Evolutionary conservation across 1,140 invertebrate genomes (phyloP).

Genomic region (Pogonus chalceus): DNA sequence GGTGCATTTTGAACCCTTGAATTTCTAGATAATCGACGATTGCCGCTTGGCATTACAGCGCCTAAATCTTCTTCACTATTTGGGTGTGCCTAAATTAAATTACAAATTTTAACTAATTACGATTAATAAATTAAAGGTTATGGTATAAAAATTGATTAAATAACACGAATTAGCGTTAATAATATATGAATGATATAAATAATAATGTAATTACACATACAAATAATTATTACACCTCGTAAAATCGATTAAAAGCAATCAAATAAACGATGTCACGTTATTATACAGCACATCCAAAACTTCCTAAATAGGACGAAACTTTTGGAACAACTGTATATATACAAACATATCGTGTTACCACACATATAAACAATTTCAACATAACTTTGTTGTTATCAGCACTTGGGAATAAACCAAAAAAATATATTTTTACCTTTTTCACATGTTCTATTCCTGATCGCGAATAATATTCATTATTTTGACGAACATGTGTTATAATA

Average conservation of each 20-base stretch:
- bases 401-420: background rate
- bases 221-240: background rate
- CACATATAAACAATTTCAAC: no score
- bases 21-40: slow-evolving; percentile 20
- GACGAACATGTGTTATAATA: background rate
- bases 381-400: slow-evolving; percentile 2
- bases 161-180: background rate
- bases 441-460: background rate
- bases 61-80: background rate
- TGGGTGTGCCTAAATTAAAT: background rate
- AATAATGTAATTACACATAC: no score
- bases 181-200: background rate
- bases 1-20: slow-evolving; percentile 7
- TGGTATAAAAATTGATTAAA: no score
- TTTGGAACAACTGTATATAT: background rate
- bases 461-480: background rate
- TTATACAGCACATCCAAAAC: background rate
- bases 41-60: slow-evolving; percentile 20
- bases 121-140: no score
- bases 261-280: slow-evolving; percentile 2
- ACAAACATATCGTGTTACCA: background rate
- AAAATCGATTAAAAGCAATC: slow-evolving; percentile 4
- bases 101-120: background rate
- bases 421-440: background rate
- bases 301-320: background rate